Evolutionary conservation across 37 sponge, comb jelly and placozoan genomes (phyloP).

Genomic region (Crambe crambe): DNA sequence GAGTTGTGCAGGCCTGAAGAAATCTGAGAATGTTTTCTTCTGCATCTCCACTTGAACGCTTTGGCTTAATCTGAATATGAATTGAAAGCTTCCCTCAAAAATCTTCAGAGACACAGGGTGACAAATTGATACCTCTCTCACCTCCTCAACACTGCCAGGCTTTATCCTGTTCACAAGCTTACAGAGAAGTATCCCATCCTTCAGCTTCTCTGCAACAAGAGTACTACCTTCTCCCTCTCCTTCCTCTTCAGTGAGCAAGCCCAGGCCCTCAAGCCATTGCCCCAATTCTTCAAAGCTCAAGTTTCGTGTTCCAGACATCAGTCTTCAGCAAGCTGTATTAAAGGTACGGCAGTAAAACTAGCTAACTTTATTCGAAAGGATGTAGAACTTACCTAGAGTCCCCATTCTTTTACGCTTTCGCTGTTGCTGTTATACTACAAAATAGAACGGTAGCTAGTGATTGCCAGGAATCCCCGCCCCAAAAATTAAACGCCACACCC

Average conservation of each 20-base stretch:
- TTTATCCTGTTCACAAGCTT: constrained; percentile 78
- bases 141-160: constrained; percentile 72
- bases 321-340: background rate
- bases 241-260: constrained; percentile 16
- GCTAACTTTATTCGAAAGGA: too few relatives aligned
- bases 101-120: background rate
- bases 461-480: too few relatives aligned
- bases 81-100: too few relatives aligned
- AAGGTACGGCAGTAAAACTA: too few relatives aligned
- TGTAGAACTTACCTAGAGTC: too few relatives aligned
- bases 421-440: too few relatives aligned
- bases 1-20: constrained; percentile 62
- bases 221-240: constrained; percentile 30
- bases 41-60: constrained; percentile 36
- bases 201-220: constrained; percentile 37
- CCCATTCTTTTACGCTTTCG: too few relatives aligned
- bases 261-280: constrained; percentile 64
- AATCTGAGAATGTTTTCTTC: constrained; percentile 72
- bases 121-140: too few relatives aligned
- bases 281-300: constrained; percentile 30
- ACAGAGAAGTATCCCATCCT: constrained; percentile 77
- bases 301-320: background rate
- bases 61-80: constrained; percentile 72
- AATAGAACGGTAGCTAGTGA: too few relatives aligned
- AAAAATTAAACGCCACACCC: too few relatives aligned